Percentiles rank a stretch among this genome's conserved stretches.
These are phyloP conservation scores for Lamprologus ornatipinnis DNA, from an alignment of 2,113 vertebrate genomes.

Conservation along the genomic window DNA sequence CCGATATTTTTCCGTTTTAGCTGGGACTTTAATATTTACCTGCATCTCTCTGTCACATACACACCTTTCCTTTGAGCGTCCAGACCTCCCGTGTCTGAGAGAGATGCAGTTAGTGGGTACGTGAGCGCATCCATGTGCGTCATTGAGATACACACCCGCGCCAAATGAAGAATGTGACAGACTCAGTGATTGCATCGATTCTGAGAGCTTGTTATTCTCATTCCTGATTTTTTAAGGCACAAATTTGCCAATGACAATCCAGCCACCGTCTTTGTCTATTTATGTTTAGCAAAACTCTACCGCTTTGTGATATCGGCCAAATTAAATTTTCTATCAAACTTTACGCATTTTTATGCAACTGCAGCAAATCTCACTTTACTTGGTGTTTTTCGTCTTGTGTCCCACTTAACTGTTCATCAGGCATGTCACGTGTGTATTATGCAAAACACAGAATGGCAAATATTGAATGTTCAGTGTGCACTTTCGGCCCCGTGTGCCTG, in stretches of 20 bases:
- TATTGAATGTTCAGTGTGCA: conserved; percentile 42
- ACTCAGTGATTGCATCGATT: neutral
- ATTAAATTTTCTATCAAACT: neutral
- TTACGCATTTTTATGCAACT: neutral
- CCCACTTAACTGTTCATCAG: neutral
- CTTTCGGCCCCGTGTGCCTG: neutral
- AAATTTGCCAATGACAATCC: neutral
- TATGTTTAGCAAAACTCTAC: neutral
- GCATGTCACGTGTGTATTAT: neutral
- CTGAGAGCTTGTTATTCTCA: neutral
- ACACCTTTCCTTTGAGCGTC: neutral
- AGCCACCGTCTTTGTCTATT: neutral
- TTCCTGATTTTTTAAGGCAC: neutral
- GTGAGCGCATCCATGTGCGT: neutral
- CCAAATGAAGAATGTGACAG: neutral
- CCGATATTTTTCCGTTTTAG: neutral
- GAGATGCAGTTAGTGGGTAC: neutral
- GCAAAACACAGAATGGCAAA: conserved; percentile 16
- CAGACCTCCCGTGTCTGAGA: neutral
- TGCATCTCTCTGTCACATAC: neutral
- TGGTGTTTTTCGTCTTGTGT: neutral
- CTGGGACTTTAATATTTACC: neutral
- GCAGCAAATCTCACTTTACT: neutral
- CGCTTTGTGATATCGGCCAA: neutral
- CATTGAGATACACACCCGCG: neutral